Conservation (phyloP, 2,113 vertebrate species). For the Rattus norvegicus region DNA sequence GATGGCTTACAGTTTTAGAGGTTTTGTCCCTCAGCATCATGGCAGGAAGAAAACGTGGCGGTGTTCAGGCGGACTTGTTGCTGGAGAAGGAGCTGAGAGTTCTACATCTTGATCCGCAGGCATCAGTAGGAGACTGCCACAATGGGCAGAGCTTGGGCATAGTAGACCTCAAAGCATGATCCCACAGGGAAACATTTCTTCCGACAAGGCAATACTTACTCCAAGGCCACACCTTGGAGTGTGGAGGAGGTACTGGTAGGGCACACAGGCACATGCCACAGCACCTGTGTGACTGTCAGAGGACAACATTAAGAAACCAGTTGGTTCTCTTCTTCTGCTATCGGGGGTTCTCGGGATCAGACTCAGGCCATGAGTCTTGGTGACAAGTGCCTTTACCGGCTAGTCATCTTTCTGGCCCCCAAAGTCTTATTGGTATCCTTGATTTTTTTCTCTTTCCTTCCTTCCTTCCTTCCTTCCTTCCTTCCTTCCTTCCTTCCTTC, state of each 20-base stretch:
- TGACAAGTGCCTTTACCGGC: background rate
- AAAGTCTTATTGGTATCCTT: background rate
- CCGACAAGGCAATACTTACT: background rate
- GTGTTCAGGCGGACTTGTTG: background rate
- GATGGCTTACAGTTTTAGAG: background rate
- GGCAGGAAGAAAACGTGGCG: background rate
- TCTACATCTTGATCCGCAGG: too few species aligned
- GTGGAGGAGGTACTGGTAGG: background rate
- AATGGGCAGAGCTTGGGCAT: background rate
- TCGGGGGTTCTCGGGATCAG: background rate
- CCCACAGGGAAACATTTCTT: background rate
- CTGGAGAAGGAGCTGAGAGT: too few species aligned
- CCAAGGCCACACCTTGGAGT: background rate
- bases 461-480: too few species aligned
- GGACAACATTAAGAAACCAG: too few species aligned
- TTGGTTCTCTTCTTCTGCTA: background rate
- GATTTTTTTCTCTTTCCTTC: background rate
- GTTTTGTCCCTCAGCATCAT: background rate
- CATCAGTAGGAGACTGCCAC: too few species aligned
- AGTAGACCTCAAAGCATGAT: background rate
- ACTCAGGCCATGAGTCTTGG: background rate
- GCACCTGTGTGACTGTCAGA: background rate
- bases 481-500: background rate
- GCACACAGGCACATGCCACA: background rate
- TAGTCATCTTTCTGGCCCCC: background rate